phyloP scores from a whole-genome alignment of 2,888 invertebrate genomes.

The Microctonus hyperodae region DNA sequence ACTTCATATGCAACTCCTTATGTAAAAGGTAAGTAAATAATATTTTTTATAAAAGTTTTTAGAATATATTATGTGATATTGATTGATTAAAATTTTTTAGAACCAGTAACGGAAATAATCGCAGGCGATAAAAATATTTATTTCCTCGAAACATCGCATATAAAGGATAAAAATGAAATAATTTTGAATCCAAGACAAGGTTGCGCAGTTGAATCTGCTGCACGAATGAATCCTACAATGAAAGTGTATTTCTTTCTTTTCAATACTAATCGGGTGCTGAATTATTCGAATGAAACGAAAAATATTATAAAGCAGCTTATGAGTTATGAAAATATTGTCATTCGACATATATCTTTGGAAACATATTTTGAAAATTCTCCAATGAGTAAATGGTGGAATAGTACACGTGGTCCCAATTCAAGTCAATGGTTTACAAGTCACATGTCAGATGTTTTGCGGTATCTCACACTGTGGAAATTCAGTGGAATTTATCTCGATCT shows the following conservation, averaged over 20 bases:
- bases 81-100: not conserved
- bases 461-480: slow-evolving; percentile 71
- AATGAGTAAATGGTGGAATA: slow-evolving; percentile 63
- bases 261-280: slow-evolving; percentile 51
- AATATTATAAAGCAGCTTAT: slow-evolving; percentile 42
- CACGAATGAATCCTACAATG: slow-evolving; percentile 65
- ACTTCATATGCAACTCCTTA: not conserved
- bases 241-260: slow-evolving; percentile 66
- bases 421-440: slow-evolving; percentile 66
- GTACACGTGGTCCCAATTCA: slow-evolving; percentile 58
- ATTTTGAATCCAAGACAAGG: slow-evolving; percentile 66
- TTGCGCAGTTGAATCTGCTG: slow-evolving; percentile 71
- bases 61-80: too few species aligned
- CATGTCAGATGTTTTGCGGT: slow-evolving; percentile 69
- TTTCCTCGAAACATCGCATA: slow-evolving; percentile 13
- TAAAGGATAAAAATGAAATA: slow-evolving; percentile 40
- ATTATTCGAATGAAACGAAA: slow-evolving; percentile 37
- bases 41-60: too few species aligned
- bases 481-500: slow-evolving; percentile 77
- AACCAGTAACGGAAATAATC: not conserved
- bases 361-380: slow-evolving; percentile 66
- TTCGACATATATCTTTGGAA: slow-evolving; percentile 63
- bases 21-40: too few species aligned
- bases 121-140: not conserved
- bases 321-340: slow-evolving; percentile 62